Conservation (phyloP, 2,888 invertebrate species). For the Stratiomys singularior region DNA sequence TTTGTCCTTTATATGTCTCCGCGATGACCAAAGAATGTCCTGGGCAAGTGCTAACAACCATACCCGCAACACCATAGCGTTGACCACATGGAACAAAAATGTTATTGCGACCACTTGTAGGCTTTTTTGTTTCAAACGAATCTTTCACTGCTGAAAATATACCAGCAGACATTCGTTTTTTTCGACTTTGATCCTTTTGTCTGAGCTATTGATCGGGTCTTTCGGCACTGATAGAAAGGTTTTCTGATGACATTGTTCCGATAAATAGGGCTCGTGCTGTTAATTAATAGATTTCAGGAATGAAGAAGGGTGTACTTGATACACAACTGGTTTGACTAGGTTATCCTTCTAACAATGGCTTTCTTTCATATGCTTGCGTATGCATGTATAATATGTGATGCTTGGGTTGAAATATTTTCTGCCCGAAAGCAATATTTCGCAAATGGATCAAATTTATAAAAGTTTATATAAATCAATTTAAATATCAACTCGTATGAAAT, state of each 20-base stretch:
- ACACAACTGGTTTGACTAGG: background rate
- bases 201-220: constrained; percentile 3
- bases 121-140: constrained; percentile 28
- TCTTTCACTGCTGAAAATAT: constrained; percentile 15
- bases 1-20: constrained; percentile 7
- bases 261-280: constrained; percentile 2
- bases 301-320: no score
- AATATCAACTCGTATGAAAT: background rate
- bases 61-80: constrained; percentile 16
- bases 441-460: background rate
- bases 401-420: no score
- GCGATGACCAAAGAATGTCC: background rate
- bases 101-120: constrained; percentile 39
- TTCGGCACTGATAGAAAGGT: background rate
- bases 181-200: background rate
- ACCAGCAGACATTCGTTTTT: background rate
- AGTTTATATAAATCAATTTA: background rate
- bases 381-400: no score
- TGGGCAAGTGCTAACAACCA: constrained; percentile 18
- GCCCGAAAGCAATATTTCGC: background rate
- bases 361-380: no score
- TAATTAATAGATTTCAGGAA: background rate
- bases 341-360: no score
- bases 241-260: background rate
- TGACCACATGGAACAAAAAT: constrained; percentile 38